Evolutionary conservation across 2,113 vertebrate genomes (phyloP).

Genomic region (Xenopus laevis): DNA sequence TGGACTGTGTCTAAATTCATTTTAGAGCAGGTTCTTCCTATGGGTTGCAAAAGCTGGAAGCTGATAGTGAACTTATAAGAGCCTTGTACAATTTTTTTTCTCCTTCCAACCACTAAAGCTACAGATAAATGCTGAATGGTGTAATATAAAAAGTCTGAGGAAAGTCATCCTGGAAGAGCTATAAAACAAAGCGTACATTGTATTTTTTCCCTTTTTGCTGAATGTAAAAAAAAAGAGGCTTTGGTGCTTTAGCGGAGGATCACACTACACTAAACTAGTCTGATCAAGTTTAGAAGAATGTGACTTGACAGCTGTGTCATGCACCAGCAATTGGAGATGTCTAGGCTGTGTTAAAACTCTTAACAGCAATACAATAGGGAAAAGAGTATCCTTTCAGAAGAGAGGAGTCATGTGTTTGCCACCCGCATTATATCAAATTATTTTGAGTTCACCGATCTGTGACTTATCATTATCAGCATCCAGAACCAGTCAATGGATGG

Average conservation of each 20-base stretch:
- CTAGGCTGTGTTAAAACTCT: background rate
- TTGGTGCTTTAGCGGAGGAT: constrained; percentile 56
- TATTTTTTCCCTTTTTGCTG: background rate
- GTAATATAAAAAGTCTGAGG: too few species aligned
- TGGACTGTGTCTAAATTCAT: too few species aligned
- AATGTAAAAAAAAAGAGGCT: constrained; percentile 14
- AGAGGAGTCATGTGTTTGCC: background rate
- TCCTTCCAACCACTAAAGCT: too few species aligned
- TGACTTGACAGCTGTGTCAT: constrained; percentile 15
- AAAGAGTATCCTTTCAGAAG: background rate
- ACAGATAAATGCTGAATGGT: too few species aligned
- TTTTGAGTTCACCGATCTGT: background rate
- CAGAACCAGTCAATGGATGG: too few species aligned
- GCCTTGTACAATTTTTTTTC: too few species aligned
- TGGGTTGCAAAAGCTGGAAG: too few species aligned
- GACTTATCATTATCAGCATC: too few species aligned
- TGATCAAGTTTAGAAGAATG: constrained; percentile 17
- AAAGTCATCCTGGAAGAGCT: too few species aligned
- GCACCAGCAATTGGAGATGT: background rate
- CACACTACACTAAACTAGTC: constrained; percentile 14
- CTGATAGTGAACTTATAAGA: too few species aligned
- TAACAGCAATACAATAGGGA: background rate
- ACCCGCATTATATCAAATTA: background rate
- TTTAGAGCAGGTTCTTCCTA: too few species aligned
- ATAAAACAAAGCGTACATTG: too few species aligned